Evolutionary conservation across 2,888 invertebrate genomes (phyloP), one percentile per base, ranked within the genome.

Genomic region (Ecliptopera silaceata): DNA sequence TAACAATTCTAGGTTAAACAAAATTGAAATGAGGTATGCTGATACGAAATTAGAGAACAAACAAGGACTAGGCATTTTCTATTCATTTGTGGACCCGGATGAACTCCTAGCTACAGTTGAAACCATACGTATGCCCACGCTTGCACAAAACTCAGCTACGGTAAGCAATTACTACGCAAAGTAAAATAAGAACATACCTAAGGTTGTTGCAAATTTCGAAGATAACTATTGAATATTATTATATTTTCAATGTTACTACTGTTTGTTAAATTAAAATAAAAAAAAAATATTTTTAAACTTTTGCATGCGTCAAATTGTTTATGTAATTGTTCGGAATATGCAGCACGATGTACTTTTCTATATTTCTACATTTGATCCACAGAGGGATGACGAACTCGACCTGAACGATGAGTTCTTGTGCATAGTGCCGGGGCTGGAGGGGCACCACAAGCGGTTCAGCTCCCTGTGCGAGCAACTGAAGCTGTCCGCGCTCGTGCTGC

Each of bases 391-490:
- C 13, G 80, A 81, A 31, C 69, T 77, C 31, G 69, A 82, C 43
- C 31, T 57, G 1, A 67, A 48, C 3, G 60, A 72, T 17, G 65
- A 65, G 2, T 72, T 73, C 57, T 36, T 84, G 29, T 77, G 72
- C 58, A 68, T 86, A 39, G 50, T 86, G 10, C 84, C 84, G 0
- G 84, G 83, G 0, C 46, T 83, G 29, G 84, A 84, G 51, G 77
- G 80, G 0, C 75, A 78, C 45, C 63, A 79, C 47, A 43, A 51
- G 3, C 65, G 75, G 22, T 83, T 83, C 67, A 51, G 52, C 0
- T 11, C 46, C 2, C 50, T 82, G 5, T 79, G 80, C 49, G 77
- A 79, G 54, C 70, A 78, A 0, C 70, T 83, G 29, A 80, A 82
- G 65, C 17, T 82, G 39, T 72, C 77, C 0, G 78, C 83, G 0